Conservation (phyloP, 2,797 vertebrate genomes). For the Spinibarbus caldwelli region DNA sequence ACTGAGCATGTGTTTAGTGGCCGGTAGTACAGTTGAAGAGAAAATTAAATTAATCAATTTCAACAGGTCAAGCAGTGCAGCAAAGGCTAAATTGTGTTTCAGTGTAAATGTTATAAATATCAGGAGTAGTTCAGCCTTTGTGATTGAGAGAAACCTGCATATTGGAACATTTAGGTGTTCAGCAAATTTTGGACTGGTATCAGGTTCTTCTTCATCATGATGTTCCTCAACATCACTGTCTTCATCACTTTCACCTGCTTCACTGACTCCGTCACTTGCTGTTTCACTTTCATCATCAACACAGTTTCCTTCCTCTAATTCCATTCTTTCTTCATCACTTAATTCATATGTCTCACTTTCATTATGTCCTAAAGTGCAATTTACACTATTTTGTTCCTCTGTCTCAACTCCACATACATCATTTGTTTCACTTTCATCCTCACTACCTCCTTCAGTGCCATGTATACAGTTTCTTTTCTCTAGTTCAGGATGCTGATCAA, state of each 20-base stretch:
- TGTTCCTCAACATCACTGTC: slow-evolving; percentile 6
- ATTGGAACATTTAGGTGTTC: background rate
- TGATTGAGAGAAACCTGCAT: slow-evolving; percentile 16
- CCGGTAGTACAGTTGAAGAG: slow-evolving; percentile 1
- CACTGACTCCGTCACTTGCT: background rate
- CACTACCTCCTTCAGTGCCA: background rate
- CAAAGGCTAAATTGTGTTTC: slow-evolving; percentile 24
- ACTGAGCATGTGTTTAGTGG: slow-evolving; percentile 24
- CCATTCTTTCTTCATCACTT: background rate
- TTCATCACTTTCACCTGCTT: slow-evolving; percentile 10
- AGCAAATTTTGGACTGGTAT: background rate
- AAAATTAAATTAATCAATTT: background rate
- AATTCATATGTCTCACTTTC: slow-evolving; percentile 9
- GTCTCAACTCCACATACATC: background rate
- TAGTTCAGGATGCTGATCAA: slow-evolving; percentile 7
- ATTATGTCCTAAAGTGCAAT: background rate
- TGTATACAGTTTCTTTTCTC: background rate
- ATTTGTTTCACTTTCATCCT: background rate
- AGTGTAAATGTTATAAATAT: slow-evolving; percentile 18
- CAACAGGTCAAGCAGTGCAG: background rate
- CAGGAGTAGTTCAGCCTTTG: background rate
- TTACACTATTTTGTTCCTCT: background rate
- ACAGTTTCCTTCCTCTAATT: background rate
- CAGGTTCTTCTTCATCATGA: background rate
- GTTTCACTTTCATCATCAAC: slow-evolving; percentile 9